Conservation (phyloP, 37 sponge, comb jelly and placozoan genomes). For the Corticium candelabrum region DNA sequence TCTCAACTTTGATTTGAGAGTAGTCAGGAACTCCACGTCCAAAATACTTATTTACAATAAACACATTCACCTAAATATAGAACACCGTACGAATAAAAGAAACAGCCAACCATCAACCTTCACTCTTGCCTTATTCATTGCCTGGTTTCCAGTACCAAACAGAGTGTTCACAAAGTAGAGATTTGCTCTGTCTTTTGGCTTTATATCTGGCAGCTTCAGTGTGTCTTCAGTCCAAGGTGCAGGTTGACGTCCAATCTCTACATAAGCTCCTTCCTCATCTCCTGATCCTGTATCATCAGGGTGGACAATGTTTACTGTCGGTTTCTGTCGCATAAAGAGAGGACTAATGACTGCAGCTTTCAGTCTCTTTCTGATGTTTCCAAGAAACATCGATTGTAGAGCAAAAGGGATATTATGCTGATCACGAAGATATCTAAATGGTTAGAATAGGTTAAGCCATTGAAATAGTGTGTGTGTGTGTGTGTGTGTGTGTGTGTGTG, state of each 20-base stretch:
- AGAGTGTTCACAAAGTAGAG: too few species aligned
- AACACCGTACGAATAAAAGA: not conserved
- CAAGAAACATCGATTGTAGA: not conserved
- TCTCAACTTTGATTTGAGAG: not conserved
- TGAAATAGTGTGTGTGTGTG: conserved; percentile 5
- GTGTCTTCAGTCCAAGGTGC: too few species aligned
- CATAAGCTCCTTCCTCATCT: too few species aligned
- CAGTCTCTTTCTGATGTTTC: conserved; percentile 10
- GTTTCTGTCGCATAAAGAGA: conserved; percentile 14
- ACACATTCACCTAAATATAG: conserved; percentile 16
- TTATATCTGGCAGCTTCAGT: too few species aligned
- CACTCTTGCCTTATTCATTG: not conserved
- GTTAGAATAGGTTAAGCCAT: not conserved
- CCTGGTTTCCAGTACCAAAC: too few species aligned
- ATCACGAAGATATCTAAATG: not conserved
- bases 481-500: conserved; percentile 14
- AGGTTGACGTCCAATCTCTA: too few species aligned
- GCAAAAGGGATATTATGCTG: not conserved
- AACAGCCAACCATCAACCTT: not conserved
- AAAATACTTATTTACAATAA: conserved; percentile 39
- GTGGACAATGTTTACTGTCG: not conserved
- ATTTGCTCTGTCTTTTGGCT: too few species aligned
- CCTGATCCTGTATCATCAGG: too few species aligned
- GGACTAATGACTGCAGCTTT: conserved; percentile 39
- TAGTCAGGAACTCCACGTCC: conserved; percentile 53